Evolutionary conservation across 2,113 vertebrate species (phyloP).

Genomic region (Hemiprocne comata): DNA sequence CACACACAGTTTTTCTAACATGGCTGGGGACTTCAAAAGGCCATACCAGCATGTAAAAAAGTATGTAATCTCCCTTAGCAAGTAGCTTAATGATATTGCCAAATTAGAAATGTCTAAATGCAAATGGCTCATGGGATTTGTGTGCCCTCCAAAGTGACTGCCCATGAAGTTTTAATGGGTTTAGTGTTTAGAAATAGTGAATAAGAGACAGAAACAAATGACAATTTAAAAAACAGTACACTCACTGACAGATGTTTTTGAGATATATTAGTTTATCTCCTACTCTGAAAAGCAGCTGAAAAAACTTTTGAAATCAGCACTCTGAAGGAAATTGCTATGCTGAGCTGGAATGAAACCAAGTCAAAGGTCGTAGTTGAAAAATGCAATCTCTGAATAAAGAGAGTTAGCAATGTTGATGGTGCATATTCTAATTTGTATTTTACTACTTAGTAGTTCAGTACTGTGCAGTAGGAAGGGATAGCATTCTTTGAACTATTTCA

Average conservation of each 20-base stretch:
- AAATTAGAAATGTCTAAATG: neutral
- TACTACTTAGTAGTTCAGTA: neutral
- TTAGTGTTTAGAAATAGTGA: neutral
- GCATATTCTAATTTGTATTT: neutral
- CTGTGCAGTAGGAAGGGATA: neutral
- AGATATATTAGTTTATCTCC: neutral
- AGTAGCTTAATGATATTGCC: neutral
- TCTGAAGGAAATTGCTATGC: neutral
- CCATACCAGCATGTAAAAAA: neutral
- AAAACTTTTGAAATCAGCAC: neutral
- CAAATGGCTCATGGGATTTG: neutral
- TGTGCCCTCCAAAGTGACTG: neutral
- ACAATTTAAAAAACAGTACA: neutral
- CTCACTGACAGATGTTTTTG: neutral
- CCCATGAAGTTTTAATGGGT: neutral
- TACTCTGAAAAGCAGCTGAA: neutral
- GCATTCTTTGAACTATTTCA: neutral
- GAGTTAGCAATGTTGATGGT: neutral
- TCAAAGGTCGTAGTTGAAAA: neutral
- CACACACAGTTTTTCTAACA: neutral
- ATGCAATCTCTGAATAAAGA: neutral
- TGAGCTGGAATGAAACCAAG: neutral
- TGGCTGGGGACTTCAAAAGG: neutral
- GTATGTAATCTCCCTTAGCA: neutral
- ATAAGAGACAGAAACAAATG: neutral